Percentiles rank a stretch among this genome's conserved stretches.
These are phyloP conservation scores for Mactromeris polynyma DNA, from an alignment of 2,888 invertebrate species.

Conservation along the genomic window DNA sequence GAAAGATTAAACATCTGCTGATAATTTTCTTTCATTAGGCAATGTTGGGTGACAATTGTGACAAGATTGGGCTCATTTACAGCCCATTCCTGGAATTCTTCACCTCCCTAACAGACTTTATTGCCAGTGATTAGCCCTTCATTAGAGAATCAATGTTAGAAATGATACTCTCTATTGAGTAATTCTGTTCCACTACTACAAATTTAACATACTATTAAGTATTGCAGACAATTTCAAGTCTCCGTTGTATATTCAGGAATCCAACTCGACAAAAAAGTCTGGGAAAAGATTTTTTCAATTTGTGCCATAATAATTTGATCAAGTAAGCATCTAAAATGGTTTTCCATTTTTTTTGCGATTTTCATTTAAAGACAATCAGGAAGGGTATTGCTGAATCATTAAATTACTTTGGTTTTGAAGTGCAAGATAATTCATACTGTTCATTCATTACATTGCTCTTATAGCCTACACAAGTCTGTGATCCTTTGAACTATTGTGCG, in stretches of 20 bases:
- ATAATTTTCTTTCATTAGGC: not conserved
- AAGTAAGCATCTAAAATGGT: not conserved
- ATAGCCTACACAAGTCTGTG: not conserved
- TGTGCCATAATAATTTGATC: not conserved
- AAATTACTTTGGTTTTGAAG: not conserved
- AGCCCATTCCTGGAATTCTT: not conserved
- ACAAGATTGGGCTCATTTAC: not conserved
- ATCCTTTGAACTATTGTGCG: not conserved
- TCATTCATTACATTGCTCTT: not conserved
- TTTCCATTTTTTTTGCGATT: not conserved
- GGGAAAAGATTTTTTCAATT: not conserved
- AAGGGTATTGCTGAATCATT: not conserved
- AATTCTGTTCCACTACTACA: not conserved
- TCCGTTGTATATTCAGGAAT: not conserved
- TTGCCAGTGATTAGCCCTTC: conserved; percentile 5
- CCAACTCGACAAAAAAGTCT: not conserved
- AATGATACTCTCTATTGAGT: not conserved
- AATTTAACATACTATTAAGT: conserved; percentile 1
- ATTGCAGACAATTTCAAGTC: not conserved
- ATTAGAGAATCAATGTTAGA: not conserved
- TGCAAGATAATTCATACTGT: not conserved
- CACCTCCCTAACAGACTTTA: not conserved
- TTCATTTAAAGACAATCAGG: not conserved
- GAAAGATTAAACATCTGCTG: conserved; percentile 2
- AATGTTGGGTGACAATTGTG: not conserved